Evolutionary conservation across 2,797 vertebrate genomes (phyloP), one percentile per base, ranked within the genome.

Genomic region (Hafferia zeledoni): DNA sequence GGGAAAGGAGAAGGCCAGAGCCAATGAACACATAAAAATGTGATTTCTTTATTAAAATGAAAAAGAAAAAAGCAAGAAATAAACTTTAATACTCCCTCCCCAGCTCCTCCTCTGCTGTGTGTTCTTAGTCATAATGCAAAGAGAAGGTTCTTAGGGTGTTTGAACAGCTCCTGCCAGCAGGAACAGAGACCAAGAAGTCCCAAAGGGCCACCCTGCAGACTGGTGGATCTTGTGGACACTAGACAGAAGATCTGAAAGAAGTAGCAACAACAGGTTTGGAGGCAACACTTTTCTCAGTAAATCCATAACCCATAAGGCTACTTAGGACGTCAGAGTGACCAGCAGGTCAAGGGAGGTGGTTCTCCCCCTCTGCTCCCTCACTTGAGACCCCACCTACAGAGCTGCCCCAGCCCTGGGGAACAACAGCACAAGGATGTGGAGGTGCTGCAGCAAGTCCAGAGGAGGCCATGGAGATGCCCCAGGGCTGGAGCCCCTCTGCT

Each of bases 41-140:
- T 2, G 4, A 15, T 60, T 88, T 41, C 3, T 11, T 23, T n/a
- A 74, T 57, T 59, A 35, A 88, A 79, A 23, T 17, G 16, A 8
- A 49, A 43, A n/a, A 49, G 39, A 43, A 33, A 37, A 11, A 23
- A 6, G 11, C 17, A 86, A 78, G 33, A 87, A 64, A 25, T 9
- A 82, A 88, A 76, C 11, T 59, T 46, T 57, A 28, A 39, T 65
- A 12, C 55, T 75, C 17, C 61, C 13, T 77, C 41, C 4, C 24
- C 0, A 12, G 8, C 28, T 49, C 46, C 25, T 49, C 10, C 25
- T 56, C 41, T 37, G 24, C 50, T 25, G 35, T 0, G 0, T 19
- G 11, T 13, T 61, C 10, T 30, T 25, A 46, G 52, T 84, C 4
- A 5, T 3, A 31, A 69, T 5, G 18, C 10, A 43, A 4, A 28